phyloP scores from a whole-genome alignment of 2,797 vertebrate species.

The Masticophis lateralis region DNA sequence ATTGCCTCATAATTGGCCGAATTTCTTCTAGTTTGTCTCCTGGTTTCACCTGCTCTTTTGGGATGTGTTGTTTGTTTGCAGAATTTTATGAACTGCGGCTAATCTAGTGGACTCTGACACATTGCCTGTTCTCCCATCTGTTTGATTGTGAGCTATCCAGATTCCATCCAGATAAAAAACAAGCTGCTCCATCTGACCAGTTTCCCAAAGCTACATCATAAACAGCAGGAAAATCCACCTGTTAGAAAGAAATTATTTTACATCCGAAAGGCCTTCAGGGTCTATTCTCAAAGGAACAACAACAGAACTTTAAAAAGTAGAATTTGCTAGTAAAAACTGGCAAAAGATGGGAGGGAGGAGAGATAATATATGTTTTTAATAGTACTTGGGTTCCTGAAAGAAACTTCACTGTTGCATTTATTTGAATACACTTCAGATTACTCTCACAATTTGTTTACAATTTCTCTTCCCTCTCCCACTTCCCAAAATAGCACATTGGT shows the following conservation, averaged over 20 bases:
- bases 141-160: slow-evolving; percentile 67
- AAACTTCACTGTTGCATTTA: not conserved
- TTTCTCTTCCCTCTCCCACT: slow-evolving; percentile 17
- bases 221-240: slow-evolving; percentile 74
- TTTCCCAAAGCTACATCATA: slow-evolving; percentile 58
- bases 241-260: slow-evolving; percentile 65
- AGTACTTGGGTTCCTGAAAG: not conserved
- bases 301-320: slow-evolving; percentile 43
- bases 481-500: not conserved
- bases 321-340: slow-evolving; percentile 16
- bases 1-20: slow-evolving; percentile 20
- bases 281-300: slow-evolving; percentile 53
- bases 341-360: not conserved
- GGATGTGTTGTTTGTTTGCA: not conserved
- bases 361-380: slow-evolving; percentile 4
- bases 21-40: slow-evolving; percentile 1
- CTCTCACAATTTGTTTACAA: slow-evolving; percentile 3
- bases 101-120: slow-evolving; percentile 43
- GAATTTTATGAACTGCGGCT: slow-evolving; percentile 54
- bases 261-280: slow-evolving; percentile 60
- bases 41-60: not conserved
- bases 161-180: slow-evolving; percentile 72
- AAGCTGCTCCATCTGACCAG: slow-evolving; percentile 66
- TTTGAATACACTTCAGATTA: slow-evolving; percentile 9
- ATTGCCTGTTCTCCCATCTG: slow-evolving; percentile 69